These are phyloP conservation scores for Caenorhabditis doughertyi DNA, from an alignment of 2,888 invertebrate genomes.

Conservation along the genomic window DNA sequence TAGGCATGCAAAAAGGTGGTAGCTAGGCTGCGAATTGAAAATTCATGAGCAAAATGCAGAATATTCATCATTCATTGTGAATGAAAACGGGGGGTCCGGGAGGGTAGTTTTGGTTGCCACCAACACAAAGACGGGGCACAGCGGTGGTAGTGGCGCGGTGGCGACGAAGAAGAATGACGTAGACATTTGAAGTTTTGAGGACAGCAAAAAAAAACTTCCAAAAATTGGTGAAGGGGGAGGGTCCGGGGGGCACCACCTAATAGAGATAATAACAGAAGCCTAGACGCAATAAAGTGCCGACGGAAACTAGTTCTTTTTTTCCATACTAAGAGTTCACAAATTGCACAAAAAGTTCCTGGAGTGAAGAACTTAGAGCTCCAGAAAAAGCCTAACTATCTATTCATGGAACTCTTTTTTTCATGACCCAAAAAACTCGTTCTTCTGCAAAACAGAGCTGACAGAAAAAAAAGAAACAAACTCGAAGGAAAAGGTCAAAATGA, in stretches of 20 bases:
- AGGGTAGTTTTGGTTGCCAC: slow-evolving; percentile 42
- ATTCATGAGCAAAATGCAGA: slow-evolving; percentile 44
- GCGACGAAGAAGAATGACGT: slow-evolving; percentile 30
- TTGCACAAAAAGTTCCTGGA: slow-evolving; percentile 32
- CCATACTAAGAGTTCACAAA: slow-evolving; percentile 15
- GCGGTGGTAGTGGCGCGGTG: slow-evolving; percentile 1
- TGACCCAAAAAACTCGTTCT: slow-evolving; percentile 12
- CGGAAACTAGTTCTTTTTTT: neutral
- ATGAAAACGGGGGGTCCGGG: slow-evolving; percentile 6
- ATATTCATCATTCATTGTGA: slow-evolving; percentile 51
- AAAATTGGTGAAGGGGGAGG: slow-evolving; percentile 14
- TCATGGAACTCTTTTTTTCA: slow-evolving; percentile 21
- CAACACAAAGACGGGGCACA: slow-evolving; percentile 25
- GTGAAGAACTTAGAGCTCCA: slow-evolving; percentile 7
- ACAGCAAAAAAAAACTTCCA: slow-evolving; percentile 4
- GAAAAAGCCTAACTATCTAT: slow-evolving; percentile 29
- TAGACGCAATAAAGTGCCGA: slow-evolving; percentile 13
- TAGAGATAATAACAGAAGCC: slow-evolving; percentile 33
- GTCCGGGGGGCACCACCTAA: slow-evolving; percentile 5
- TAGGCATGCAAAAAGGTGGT: neutral
- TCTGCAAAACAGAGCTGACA: neutral
- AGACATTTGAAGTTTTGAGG: slow-evolving; percentile 7
- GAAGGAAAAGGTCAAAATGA: slow-evolving; percentile 6
- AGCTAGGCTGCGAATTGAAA: slow-evolving; percentile 19
- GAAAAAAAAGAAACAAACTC: neutral